Conservation (phyloP, 2,113 vertebrate species). For the Nycticryphes semicollaris region DNA sequence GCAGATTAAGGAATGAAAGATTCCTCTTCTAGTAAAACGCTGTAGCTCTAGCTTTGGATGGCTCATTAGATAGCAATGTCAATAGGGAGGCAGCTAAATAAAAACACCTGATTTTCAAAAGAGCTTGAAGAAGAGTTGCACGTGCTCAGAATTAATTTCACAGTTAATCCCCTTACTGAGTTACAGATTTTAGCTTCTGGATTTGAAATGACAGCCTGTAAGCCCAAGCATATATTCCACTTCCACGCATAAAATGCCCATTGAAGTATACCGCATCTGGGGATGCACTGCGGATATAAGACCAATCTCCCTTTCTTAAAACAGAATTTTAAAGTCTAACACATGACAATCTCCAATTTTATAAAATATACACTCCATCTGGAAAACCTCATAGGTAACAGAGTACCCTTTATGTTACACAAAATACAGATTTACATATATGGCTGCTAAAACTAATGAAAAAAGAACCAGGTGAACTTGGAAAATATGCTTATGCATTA, state of each 20-base stretch:
- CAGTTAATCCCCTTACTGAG: not conserved
- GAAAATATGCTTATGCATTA: not conserved
- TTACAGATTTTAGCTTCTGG: not conserved
- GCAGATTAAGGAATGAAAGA: not conserved
- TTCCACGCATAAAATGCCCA: not conserved
- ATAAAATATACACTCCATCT: not conserved
- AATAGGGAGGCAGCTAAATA: constrained; percentile 22
- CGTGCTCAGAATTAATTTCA: not conserved
- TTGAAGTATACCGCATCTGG: not conserved
- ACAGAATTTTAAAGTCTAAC: not conserved
- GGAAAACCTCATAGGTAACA: not conserved
- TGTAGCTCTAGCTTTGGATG: not conserved
- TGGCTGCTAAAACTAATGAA: not conserved
- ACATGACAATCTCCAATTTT: not conserved
- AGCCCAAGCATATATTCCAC: not conserved
- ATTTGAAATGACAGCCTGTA: not conserved
- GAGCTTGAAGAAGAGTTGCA: not conserved
- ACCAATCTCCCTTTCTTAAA: not conserved
- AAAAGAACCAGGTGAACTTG: not conserved
- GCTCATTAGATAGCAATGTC: not conserved
- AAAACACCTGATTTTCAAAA: constrained; percentile 6
- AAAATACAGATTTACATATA: not conserved
- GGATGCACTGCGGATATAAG: not conserved
- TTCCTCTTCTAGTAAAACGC: not conserved
- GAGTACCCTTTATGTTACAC: not conserved